A percentile compares a stretch with the other conserved stretches of the same genome.
phyloP scores from a whole-genome alignment of 1,140 invertebrate genomes.

The Philotrypesis tridentata region DNA sequence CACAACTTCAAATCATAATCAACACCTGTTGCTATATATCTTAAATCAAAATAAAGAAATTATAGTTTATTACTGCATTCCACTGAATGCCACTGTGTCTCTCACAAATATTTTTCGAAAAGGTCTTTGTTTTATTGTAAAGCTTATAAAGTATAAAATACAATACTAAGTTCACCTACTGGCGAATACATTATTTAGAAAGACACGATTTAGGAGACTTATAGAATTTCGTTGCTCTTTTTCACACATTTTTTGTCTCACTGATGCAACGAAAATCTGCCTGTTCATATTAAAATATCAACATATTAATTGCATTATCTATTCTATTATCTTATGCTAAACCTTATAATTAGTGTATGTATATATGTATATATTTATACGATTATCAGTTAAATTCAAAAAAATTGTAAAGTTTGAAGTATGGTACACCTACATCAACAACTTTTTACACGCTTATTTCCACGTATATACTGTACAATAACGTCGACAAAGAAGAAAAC shows the following conservation, averaged over 20 bases:
- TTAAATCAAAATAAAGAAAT: conserved; percentile 60
- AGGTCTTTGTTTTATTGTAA: conserved; percentile 57
- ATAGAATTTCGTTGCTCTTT: conserved; percentile 61
- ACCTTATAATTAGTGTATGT: conserved; percentile 47
- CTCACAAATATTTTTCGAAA: conserved; percentile 57
- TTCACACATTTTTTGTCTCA: conserved; percentile 62
- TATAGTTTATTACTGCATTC: conserved; percentile 56
- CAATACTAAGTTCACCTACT: conserved; percentile 60
- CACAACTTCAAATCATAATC: conserved; percentile 50
- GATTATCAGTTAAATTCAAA: conserved; percentile 55
- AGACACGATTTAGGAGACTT: conserved; percentile 68
- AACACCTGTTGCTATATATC: conserved; percentile 59
- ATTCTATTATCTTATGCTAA: conserved; percentile 43
- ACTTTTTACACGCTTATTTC: conserved; percentile 72
- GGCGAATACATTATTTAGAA: conserved; percentile 61
- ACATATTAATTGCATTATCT: conserved; percentile 58
- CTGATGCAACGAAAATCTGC: conserved; percentile 57
- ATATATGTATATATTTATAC: conserved; percentile 54
- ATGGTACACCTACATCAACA: conserved; percentile 71
- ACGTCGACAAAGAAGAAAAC: conserved; percentile 63
- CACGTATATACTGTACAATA: conserved; percentile 69
- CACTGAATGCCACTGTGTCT: conserved; percentile 59
- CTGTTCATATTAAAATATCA: conserved; percentile 63
- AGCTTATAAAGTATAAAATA: conserved; percentile 62
- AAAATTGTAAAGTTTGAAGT: conserved; percentile 57